Evolutionary conservation across 2,797 vertebrate genomes (phyloP).

Genomic region (Phrynocephalus guinanensis): DNA sequence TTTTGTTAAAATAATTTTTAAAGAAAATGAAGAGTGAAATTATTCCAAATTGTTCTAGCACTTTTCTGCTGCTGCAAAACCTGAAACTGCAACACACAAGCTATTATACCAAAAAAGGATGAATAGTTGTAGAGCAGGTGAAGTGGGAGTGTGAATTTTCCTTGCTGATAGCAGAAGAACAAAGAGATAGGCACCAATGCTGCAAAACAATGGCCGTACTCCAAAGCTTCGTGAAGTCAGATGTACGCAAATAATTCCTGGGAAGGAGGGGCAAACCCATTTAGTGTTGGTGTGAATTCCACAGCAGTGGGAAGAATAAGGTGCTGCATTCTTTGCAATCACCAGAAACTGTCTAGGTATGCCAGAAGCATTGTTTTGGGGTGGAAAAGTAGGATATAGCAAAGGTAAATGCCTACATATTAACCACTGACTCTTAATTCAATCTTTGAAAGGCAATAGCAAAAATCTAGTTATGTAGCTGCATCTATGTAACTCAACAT

Average conservation of each 20-base stretch:
- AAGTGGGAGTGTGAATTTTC: conserved; percentile 33
- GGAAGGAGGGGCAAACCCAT: neutral
- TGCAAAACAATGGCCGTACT: conserved; percentile 5
- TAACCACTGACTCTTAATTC: neutral
- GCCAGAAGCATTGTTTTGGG: neutral
- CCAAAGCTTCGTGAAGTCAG: neutral
- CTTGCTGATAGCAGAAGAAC: conserved; percentile 27
- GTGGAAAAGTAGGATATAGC: neutral
- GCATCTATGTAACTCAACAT: too few species aligned
- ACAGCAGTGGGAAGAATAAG: neutral
- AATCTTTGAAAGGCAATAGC: neutral
- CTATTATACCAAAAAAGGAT: conserved; percentile 19
- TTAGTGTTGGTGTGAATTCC: neutral
- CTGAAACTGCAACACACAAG: conserved; percentile 25
- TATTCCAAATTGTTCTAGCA: conserved; percentile 32
- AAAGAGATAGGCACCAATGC: conserved; percentile 15
- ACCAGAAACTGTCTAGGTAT: neutral
- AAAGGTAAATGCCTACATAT: neutral
- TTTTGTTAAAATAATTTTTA: conserved; percentile 8
- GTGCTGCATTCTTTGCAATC: neutral
- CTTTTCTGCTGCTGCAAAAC: conserved; percentile 43
- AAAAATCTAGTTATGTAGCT: too few species aligned
- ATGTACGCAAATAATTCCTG: neutral
- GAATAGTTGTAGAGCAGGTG: conserved; percentile 10
- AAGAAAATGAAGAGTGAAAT: neutral